Evolutionary conservation across 2,797 vertebrate species (phyloP).

Genomic region (Oreochromis mossambicus): DNA sequence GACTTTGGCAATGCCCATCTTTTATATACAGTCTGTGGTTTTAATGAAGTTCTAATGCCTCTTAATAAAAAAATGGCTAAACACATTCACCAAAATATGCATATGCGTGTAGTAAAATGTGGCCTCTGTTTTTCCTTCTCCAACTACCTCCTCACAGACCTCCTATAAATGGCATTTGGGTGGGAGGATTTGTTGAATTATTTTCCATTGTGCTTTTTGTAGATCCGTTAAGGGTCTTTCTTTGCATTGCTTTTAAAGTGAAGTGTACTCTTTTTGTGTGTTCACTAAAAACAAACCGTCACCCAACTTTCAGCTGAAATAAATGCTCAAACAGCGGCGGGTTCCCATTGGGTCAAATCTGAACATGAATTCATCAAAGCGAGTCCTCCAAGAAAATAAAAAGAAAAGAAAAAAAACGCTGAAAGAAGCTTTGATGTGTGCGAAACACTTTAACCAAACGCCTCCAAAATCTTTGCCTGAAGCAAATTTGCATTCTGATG

Average conservation of each 20-base stretch:
- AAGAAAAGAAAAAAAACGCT: background rate
- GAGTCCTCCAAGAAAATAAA: background rate
- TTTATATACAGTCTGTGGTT: background rate
- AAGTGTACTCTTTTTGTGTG: background rate
- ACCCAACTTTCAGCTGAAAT: background rate
- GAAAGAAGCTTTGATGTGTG: background rate
- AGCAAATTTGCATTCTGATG: slow-evolving; percentile 55
- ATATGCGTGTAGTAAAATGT: background rate
- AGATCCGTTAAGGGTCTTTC: background rate
- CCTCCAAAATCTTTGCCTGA: slow-evolving; percentile 33
- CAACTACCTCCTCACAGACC: background rate
- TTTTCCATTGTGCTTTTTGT: background rate
- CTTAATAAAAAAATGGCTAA: background rate
- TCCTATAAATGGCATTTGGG: background rate
- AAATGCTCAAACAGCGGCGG: background rate
- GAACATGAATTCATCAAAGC: background rate
- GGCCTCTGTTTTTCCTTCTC: background rate
- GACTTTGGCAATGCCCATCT: background rate
- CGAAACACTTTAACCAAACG: background rate
- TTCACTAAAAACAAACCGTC: background rate
- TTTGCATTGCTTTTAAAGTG: background rate
- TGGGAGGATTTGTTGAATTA: background rate
- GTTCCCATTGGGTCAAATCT: background rate
- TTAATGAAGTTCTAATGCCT: background rate
- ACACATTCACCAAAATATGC: background rate